A percentile compares a stretch with the other conserved stretches of the same genome.
Evolutionary conservation across 2,113 vertebrate genomes (phyloP).

Genomic region (Peromyscus leucopus): DNA sequence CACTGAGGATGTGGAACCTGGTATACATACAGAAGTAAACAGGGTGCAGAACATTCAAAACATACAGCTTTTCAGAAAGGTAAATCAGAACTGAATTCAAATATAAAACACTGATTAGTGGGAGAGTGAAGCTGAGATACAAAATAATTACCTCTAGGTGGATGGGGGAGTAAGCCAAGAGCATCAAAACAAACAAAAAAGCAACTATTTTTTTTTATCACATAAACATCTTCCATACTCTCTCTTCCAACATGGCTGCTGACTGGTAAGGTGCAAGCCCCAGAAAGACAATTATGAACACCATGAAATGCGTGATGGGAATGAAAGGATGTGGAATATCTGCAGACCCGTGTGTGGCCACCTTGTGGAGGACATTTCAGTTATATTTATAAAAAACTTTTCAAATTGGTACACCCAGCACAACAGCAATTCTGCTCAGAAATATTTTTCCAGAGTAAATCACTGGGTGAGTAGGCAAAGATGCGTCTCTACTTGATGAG

Average conservation of each 20-base stretch:
- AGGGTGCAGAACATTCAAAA: conserved; percentile 5
- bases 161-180: neutral
- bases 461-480: neutral
- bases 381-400: neutral
- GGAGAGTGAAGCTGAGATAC: neutral
- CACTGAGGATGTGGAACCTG: neutral
- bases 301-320: neutral
- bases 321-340: neutral
- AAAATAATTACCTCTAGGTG: neutral
- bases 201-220: neutral
- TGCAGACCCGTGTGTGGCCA: neutral
- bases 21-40: conserved; percentile 8
- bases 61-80: neutral
- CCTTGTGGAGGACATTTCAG: neutral
- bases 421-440: neutral
- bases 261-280: neutral
- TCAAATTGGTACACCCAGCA: neutral
- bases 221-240: neutral
- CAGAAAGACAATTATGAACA: neutral
- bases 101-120: neutral
- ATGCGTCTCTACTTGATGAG: neutral
- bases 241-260: neutral
- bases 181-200: conserved; percentile 1
- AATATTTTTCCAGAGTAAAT: conserved; percentile 3
- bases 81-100: neutral